Percentiles rank a stretch among this genome's conserved stretches.
phyloP scores from a whole-genome alignment of 2,888 invertebrate species.

The Papilio protenor region DNA sequence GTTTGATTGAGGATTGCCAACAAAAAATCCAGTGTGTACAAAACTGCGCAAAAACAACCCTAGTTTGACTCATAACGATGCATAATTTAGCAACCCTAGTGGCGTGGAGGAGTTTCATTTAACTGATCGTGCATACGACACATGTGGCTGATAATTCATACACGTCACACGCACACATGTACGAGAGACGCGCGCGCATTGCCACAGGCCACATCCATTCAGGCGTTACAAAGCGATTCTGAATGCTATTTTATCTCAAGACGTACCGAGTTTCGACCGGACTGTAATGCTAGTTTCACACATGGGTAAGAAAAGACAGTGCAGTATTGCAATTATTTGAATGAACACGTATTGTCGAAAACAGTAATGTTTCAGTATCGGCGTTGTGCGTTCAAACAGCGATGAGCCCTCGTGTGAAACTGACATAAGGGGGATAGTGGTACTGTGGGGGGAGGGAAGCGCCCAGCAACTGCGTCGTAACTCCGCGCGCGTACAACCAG shows the following conservation, averaged over 20 bases:
- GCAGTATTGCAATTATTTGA: not conserved
- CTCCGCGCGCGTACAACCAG: conserved; percentile 79
- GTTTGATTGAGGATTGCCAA: not conserved
- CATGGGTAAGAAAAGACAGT: conserved; percentile 36
- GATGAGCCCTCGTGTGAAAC: not conserved
- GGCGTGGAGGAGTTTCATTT: conserved; percentile 3
- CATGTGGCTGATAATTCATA: conserved; percentile 44
- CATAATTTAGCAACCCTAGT: not conserved
- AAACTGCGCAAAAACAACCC: not conserved
- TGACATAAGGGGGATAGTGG: conserved; percentile 45
- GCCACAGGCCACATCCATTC: conserved; percentile 63
- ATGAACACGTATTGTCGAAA: not conserved
- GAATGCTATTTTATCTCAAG: conserved; percentile 73
- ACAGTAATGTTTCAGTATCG: not conserved
- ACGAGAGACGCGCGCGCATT: conserved; percentile 60
- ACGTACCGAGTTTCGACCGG: conserved; percentile 63
- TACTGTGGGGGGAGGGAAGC: conserved; percentile 53
- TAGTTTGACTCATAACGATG: not conserved
- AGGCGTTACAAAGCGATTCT: conserved; percentile 74
- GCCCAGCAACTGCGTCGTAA: conserved; percentile 78
- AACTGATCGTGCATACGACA: conserved; percentile 18
- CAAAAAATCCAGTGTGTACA: not conserved
- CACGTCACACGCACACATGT: conserved; percentile 58
- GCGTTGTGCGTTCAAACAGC: conserved; percentile 20
- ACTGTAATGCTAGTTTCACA: conserved; percentile 46